A percentile compares a stretch with the other conserved stretches of the same genome.
phyloP scores from a whole-genome alignment of 2,797 vertebrate genomes.

The Amblyopsis hoosieri region DNA sequence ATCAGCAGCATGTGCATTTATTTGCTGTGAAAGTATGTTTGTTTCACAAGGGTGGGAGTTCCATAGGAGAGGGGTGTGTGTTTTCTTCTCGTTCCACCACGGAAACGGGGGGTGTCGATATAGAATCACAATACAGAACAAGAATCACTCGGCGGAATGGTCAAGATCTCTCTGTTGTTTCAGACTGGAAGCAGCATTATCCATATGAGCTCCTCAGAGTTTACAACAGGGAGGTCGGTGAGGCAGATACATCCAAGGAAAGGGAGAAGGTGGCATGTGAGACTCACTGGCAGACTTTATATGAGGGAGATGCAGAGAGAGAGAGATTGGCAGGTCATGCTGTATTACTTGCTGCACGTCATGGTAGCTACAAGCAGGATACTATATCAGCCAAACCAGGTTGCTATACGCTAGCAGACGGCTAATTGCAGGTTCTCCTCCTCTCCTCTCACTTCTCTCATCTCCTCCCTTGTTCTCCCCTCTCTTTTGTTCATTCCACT shows the following conservation, averaged over 20 bases:
- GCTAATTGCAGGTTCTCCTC: background rate
- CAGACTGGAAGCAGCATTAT: no score
- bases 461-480: slow-evolving; percentile 50
- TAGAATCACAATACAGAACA: background rate
- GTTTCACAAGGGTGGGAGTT: slow-evolving; percentile 27
- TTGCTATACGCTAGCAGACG: background rate
- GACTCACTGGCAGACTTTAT: no score
- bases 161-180: no score
- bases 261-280: no score
- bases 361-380: background rate
- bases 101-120: background rate
- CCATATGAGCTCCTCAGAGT: no score
- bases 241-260: no score
- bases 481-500: background rate
- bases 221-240: no score
- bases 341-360: no score
- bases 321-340: no score
- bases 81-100: background rate
- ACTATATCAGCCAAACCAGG: background rate
- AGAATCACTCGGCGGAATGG: no score
- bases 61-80: slow-evolving; percentile 46
- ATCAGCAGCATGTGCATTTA: slow-evolving; percentile 4
- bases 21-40: background rate
- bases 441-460: slow-evolving; percentile 29
- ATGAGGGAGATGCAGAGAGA: no score